Evolutionary conservation across 1,140 invertebrate species (phyloP).

Genomic region (Sycophaga agraensis): DNA sequence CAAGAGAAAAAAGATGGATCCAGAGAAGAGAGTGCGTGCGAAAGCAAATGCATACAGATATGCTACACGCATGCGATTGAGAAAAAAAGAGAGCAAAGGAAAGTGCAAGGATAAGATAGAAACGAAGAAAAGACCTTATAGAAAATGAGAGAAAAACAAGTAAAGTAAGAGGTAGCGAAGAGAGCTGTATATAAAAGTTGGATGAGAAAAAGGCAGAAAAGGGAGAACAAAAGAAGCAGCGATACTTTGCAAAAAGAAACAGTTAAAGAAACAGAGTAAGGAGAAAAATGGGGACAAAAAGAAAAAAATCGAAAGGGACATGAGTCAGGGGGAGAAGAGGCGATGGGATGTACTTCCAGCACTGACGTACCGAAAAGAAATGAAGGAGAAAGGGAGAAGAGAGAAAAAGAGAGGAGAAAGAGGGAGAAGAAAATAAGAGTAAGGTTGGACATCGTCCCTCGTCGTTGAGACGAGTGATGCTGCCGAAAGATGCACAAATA

Average conservation of each 20-base stretch:
- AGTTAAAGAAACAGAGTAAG: constrained; percentile 26
- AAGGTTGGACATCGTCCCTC: too few relatives aligned
- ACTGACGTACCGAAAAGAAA: too few relatives aligned
- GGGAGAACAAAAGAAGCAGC: constrained; percentile 8
- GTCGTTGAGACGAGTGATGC: too few relatives aligned
- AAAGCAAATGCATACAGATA: constrained; percentile 30
- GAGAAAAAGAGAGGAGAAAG: constrained; percentile 19
- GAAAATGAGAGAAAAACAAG: constrained; percentile 31
- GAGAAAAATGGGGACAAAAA: constrained; percentile 17
- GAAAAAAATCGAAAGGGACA: constrained; percentile 2
- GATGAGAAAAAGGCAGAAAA: constrained; percentile 25
- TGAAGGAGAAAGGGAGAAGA: neutral
- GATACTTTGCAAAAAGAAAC: constrained; percentile 34
- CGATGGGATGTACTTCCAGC: neutral
- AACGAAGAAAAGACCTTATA: constrained; percentile 24
- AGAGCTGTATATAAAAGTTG: neutral
- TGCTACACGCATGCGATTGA: too few relatives aligned
- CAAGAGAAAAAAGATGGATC: constrained; percentile 15
- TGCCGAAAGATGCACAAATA: too few relatives aligned
- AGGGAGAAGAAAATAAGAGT: neutral
- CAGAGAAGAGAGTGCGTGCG: constrained; percentile 25
- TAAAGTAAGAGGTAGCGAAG: constrained; percentile 21
- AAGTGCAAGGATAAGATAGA: neutral
- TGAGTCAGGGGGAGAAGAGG: constrained; percentile 19
- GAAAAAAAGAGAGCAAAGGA: too few relatives aligned